Evolutionary conservation across 2,888 invertebrate genomes (phyloP).

Genomic region (Creontiades dilutus): DNA sequence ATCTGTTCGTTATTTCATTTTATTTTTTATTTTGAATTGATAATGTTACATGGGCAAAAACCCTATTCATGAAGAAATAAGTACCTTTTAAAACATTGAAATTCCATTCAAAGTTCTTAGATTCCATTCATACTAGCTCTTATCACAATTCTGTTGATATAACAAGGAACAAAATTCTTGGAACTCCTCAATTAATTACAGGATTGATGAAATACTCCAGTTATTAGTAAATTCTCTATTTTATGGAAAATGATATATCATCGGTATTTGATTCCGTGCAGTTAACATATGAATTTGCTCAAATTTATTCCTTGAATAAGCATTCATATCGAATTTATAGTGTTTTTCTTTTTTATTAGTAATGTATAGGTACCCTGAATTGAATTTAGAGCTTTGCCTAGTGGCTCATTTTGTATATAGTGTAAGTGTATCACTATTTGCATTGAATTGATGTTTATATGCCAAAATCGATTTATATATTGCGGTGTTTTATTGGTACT

Average conservation of each 20-base stretch:
- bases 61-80: too few relatives aligned
- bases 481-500: slow-evolving; percentile 24
- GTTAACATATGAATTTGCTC: slow-evolving; percentile 74
- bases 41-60: too few relatives aligned
- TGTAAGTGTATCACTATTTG: slow-evolving; percentile 5
- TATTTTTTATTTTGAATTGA: too few relatives aligned
- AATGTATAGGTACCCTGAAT: slow-evolving; percentile 16
- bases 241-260: slow-evolving; percentile 56
- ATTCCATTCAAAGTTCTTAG: too few relatives aligned
- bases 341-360: slow-evolving; percentile 43
- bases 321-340: slow-evolving; percentile 74
- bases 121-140: background rate
- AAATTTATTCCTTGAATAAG: slow-evolving; percentile 71
- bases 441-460: slow-evolving; percentile 24
- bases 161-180: background rate
- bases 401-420: slow-evolving; percentile 35
- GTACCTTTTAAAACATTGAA: too few relatives aligned
- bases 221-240: slow-evolving; percentile 21
- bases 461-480: slow-evolving; percentile 41
- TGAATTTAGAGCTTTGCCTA: slow-evolving; percentile 58
- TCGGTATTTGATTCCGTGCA: slow-evolving; percentile 71
- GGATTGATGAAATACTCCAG: background rate
- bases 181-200: background rate
- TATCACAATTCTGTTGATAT: background rate
- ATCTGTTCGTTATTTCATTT: too few relatives aligned